A percentile compares a stretch with the other conserved stretches of the same genome.
phyloP scores from a whole-genome alignment of 2,113 vertebrate genomes.

The crab-eating macaque (Macaca fascicularis) region DNA sequence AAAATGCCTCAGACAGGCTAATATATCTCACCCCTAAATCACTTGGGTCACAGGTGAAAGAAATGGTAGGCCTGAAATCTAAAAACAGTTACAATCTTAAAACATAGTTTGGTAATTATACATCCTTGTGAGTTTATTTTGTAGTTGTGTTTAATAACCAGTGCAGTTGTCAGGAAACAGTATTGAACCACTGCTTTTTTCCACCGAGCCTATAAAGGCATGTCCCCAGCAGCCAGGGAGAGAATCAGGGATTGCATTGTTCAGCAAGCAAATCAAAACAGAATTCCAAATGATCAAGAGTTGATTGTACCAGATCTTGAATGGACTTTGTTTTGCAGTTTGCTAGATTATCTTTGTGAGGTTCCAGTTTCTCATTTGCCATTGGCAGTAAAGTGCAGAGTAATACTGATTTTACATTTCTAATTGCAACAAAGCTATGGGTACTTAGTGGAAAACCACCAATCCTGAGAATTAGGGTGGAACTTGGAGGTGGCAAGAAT shows the following conservation, averaged over 20 bases:
- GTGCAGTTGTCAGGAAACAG: background rate
- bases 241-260: background rate
- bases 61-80: background rate
- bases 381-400: background rate
- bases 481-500: background rate
- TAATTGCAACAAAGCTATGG: background rate
- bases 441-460: background rate
- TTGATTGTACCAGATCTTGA: background rate
- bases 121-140: background rate
- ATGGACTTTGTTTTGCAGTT: conserved; percentile 15
- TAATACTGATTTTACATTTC: background rate
- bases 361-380: background rate
- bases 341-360: background rate
- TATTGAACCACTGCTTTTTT: background rate
- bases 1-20: background rate
- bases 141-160: background rate
- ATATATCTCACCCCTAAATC: background rate
- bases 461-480: background rate
- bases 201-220: background rate
- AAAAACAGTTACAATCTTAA: background rate
- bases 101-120: background rate
- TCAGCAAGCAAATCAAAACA: background rate
- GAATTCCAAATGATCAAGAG: background rate
- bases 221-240: background rate
- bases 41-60: background rate